Base-by-base conservation (phyloP, 1,140 invertebrate species). In the Neomicropteryx cornuta region DNA sequence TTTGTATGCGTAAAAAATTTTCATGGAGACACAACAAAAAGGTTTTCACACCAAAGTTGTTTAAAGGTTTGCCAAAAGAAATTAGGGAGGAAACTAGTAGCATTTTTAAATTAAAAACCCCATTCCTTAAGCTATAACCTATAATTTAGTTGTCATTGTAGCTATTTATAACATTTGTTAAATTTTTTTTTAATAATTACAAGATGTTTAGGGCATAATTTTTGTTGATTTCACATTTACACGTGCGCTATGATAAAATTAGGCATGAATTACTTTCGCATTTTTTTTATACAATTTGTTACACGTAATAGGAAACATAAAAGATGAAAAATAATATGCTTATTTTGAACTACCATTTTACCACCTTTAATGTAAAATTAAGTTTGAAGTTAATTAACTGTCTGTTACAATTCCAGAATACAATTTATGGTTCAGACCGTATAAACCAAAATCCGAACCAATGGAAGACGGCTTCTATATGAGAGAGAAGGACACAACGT, bases 341-440 rank as follows among this genome's bases (percentile, higher is more conserved):
- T n/a, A n/a, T n/a, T 32, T 6, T 32, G 8, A 6, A n/a, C 16
- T 6, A 8, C 31, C 17, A n/a, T 10, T 18, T 36, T 11, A 17
- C 27, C 6, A 11, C 19, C 19, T 4, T 28, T 16, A 24, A 39
- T 38, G 18, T 32, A 13, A 5, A 24, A 35, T 11, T 2, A 11
- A n/a, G 3, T 21, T 3, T 14, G 4, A 5, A 16, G 4, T 23
- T 1, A 35, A 5, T 41, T 8, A 36, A n/a, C 29, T 18, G 19
- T 20, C 13, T 4, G 13, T 10, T 18, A 14, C 39, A 13, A 10
- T 43, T 54, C 33, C 42, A 67, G 76, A 83, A 51, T 83, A 83
- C 43, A 74, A 75, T 33, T 68, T 84, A 8, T 76, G 73, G 67
- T 78, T 83, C 44, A 62, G 76, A 33, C 62, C 64, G 0, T 68